Percentiles rank a stretch among this genome's conserved stretches.
These are phyloP conservation scores for Yponomeuta evonymella DNA, from an alignment of 2,888 invertebrate species.

Conservation along the genomic window DNA sequence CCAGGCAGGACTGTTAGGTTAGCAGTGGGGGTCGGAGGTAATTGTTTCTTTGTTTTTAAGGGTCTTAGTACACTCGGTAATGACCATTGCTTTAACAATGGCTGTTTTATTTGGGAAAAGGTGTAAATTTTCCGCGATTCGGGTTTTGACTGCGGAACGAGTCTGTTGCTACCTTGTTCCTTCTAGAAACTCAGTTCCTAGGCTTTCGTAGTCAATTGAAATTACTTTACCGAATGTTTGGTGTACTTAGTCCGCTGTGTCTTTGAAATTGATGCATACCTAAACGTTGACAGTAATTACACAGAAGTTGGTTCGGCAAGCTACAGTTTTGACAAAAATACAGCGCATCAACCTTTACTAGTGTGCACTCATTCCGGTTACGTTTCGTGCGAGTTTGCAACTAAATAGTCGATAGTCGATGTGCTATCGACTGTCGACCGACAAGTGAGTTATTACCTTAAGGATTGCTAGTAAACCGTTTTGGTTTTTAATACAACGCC, in stretches of 20 bases:
- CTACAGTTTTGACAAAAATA: no score
- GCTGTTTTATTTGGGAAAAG: not conserved
- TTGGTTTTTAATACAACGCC: slow-evolving; percentile 21
- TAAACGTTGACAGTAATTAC: no score
- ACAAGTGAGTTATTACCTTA: not conserved
- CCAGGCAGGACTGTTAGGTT: slow-evolving; percentile 50
- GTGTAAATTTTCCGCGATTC: not conserved
- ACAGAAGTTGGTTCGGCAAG: no score
- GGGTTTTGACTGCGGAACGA: not conserved
- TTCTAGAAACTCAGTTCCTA: no score
- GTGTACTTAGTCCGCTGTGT: no score
- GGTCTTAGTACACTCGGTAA: not conserved
- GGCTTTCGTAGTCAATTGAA: no score
- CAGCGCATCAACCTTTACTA: no score
- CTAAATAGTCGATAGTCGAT: not conserved
- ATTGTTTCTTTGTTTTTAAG: slow-evolving; percentile 43
- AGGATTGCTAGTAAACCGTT: slow-evolving; percentile 5
- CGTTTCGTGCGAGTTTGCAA: no score
- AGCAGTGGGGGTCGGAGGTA: slow-evolving; percentile 50
- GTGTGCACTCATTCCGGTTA: no score
- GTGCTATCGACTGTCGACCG: not conserved
- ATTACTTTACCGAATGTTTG: no score
- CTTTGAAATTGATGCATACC: no score
- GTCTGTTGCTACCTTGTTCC: no score
- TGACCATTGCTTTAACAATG: not conserved